Evolutionary conservation across 2,113 vertebrate genomes (phyloP), one percentile per base, ranked within the genome.

Genomic region (Melanotaenia duboulayi): DNA sequence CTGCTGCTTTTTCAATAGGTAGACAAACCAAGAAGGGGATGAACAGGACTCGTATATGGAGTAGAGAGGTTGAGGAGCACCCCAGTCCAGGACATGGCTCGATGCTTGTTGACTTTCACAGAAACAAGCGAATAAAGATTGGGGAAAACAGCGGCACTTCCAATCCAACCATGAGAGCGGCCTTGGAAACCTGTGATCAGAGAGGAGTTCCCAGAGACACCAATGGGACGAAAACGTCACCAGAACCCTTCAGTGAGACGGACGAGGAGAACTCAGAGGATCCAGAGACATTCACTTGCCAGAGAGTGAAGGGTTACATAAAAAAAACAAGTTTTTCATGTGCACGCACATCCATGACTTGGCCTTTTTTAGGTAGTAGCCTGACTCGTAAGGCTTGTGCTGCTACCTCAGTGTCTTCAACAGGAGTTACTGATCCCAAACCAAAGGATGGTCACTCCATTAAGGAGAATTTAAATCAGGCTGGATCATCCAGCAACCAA

Each of bases 301-400:
- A 91, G 51, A 86, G 91, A 72, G 88, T 72, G 9, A 85, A 61
- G 50, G 11, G 24, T 19, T 85, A 87, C 48, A 17, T 67, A 1
- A 71, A 51, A 22, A 67, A 72, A 77, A 39, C 4, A 0, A 0
- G 0, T 17, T 48, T 20, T 55, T 87, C 85, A 5, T 92, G 91
- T 73, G 90, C 90, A 28, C 90, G 91, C 46, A 85, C 91, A 9
- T 69, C 71, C 56, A 74, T 88, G 60, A 0, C 58, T 5, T 91
- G 90, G 90, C 91, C 90, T n/a, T 87, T 91, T 23, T 50, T 28
- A 17, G 46, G 78, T 20, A 35, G 37, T 4, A 3, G 12, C 22
- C 3, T 0, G 11, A 46, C n/a, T 14, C 46, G 48, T 48, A 20
- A 48, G 46, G 50, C n/a, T 17, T 37, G 42, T 42, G 22, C 51